Base-by-base conservation (phyloP, 2,888 invertebrate species). In the Toxonevra muliebris region DNA sequence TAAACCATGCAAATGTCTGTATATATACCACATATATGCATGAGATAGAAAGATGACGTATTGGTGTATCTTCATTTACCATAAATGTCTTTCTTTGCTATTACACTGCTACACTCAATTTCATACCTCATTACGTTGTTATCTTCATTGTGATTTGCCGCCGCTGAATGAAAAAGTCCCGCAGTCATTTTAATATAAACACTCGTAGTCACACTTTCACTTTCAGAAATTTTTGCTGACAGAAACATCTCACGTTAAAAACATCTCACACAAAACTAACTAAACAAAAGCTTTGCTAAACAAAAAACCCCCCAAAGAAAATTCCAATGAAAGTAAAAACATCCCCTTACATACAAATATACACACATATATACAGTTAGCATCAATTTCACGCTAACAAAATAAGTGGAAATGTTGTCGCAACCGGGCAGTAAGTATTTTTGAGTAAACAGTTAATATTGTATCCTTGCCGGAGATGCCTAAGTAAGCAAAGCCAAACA, bases 191-290 rank as follows among this genome's bases (percentile, higher is more conserved):
- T 79, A 13, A 40, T 58, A 42, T 15, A 11, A 30, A 41, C 61
- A 65, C 50, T 60, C 58, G 61, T 42, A 62, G 11, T 54, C 57
- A 43, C 65, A 72, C 55, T 75, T 62, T 70, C 68, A 70, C 68
- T 72, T 68, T 74, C 74, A 69, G 71, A 55, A 77, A 75, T 76
- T 74, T 75, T 74, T 76, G 76, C 75, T 75, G 74, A 69, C 75
- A 79, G 75, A 75, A 77, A 82, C 81, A 82, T 80, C 80, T 80
- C 81, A 80, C 80, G 79, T 75, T 75, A 76, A 76, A 79, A 79
- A 77, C 81, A 81, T 80, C 81, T 81, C 82, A 80, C 75, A 75
- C 68, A 75, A 78, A 77, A 81, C 81, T 81, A 79, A 79, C 73
- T 74, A 74, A 74, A 68, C 30, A 69, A 70, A 66, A 72, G 66